Percentiles rank a stretch among this genome's conserved stretches.
phyloP scores from a whole-genome alignment of 1,140 invertebrate species.

The Dreissena polymorpha region DNA sequence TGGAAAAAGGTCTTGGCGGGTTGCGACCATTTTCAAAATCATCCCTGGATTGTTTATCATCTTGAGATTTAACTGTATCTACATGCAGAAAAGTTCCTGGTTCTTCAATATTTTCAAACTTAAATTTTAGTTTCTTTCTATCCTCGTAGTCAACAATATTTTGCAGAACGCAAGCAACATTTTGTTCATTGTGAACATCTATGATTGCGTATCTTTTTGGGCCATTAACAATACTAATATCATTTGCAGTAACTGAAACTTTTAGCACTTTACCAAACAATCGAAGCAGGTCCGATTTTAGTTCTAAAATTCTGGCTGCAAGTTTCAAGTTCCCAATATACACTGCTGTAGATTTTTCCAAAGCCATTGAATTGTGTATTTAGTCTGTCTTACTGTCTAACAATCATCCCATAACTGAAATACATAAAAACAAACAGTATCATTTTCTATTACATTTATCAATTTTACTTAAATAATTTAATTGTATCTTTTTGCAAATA shows the following conservation, averaged over 20 bases:
- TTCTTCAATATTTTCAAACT: slow-evolving; percentile 32
- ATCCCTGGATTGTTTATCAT: slow-evolving; percentile 45
- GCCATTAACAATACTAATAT: slow-evolving; percentile 52
- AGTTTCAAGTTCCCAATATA: slow-evolving; percentile 42
- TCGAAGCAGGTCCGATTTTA: slow-evolving; percentile 34
- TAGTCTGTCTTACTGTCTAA: no score
- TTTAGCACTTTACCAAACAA: slow-evolving; percentile 32
- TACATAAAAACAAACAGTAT: no score
- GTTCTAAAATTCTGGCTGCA: slow-evolving; percentile 19
- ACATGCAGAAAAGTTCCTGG: slow-evolving; percentile 29
- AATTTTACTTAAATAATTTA: no score
- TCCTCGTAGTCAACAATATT: slow-evolving; percentile 17
- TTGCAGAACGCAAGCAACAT: slow-evolving; percentile 47
- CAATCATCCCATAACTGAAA: no score
- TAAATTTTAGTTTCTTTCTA: slow-evolving; percentile 38
- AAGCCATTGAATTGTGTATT: not conserved
- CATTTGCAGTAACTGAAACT: slow-evolving; percentile 31
- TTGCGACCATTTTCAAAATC: slow-evolving; percentile 53
- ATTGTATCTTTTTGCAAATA: no score
- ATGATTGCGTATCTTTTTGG: slow-evolving; percentile 50
- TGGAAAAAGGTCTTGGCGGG: slow-evolving; percentile 29
- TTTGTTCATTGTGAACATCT: slow-evolving; percentile 50
- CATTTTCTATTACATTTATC: no score
- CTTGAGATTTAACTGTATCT: slow-evolving; percentile 46
- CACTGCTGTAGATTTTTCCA: slow-evolving; percentile 15